phyloP scores from a whole-genome alignment of 2,888 invertebrate genomes.

The Drosophila mulleri region DNA sequence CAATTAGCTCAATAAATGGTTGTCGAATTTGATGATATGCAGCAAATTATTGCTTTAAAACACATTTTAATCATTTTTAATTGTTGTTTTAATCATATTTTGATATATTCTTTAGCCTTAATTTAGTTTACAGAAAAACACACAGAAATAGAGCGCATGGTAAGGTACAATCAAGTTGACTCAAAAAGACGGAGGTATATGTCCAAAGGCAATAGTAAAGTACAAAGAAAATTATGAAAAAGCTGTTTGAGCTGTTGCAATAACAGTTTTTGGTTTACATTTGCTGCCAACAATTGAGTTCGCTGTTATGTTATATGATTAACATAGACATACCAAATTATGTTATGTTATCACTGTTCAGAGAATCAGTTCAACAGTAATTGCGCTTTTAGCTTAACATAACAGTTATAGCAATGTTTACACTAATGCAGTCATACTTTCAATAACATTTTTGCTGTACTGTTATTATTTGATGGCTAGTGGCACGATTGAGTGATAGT shows the following conservation, averaged over 20 bases:
- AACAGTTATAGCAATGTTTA: neutral
- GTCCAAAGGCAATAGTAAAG: conserved; percentile 21
- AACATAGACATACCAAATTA: neutral
- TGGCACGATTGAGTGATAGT: no score
- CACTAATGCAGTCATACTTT: neutral
- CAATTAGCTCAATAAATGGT: conserved; percentile 26
- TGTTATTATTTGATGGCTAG: neutral
- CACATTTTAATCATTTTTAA: conserved; percentile 12
- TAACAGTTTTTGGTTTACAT: conserved; percentile 5
- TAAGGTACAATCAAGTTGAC: conserved; percentile 44
- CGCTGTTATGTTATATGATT: neutral
- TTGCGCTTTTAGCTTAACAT: neutral
- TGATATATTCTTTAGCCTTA: conserved; percentile 38
- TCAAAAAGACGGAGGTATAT: conserved; percentile 28
- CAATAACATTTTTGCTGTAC: no score
- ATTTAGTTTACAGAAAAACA: conserved; percentile 46
- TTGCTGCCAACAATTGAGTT: neutral
- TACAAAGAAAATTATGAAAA: neutral
- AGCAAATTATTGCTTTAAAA: conserved; percentile 67
- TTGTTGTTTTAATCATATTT: conserved; percentile 38
- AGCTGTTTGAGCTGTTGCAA: neutral
- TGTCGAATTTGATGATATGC: conserved; percentile 68
- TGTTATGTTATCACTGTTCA: neutral
- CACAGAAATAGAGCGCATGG: conserved; percentile 37
- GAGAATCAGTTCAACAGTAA: neutral